Conservation (phyloP, 1,140 invertebrate species). For the Bombus superbus region DNA sequence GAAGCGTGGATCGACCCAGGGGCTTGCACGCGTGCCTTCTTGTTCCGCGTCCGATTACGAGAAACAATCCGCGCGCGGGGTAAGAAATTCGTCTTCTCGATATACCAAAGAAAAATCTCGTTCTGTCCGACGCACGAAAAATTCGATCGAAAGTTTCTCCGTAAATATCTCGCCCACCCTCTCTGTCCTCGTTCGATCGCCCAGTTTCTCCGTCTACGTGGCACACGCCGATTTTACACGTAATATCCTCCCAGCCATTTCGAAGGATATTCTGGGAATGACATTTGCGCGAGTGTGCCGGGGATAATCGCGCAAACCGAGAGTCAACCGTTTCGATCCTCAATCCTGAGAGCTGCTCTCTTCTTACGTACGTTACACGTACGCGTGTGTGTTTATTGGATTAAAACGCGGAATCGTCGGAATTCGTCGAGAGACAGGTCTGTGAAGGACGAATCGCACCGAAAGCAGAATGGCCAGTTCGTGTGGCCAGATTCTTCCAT, state of each 20-base stretch:
- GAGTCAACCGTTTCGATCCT: neutral
- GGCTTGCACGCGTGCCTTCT: neutral
- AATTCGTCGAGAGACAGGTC: too few species aligned
- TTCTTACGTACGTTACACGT: neutral
- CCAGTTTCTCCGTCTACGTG: neutral
- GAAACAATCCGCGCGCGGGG: neutral
- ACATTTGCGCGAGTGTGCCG: neutral
- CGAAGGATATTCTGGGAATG: neutral
- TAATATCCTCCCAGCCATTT: neutral
- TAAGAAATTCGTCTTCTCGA: neutral
- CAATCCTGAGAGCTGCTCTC: neutral
- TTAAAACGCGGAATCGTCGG: too few species aligned
- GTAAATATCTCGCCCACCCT: neutral
- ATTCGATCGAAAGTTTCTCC: neutral
- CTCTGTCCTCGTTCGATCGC: neutral
- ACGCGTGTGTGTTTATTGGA: too few species aligned
- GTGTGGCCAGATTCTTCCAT: too few species aligned
- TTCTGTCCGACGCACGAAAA: neutral
- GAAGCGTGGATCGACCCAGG: constrained; percentile 47
- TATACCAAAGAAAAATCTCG: neutral
- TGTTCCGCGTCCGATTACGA: constrained; percentile 46
- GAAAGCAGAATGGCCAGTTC: too few species aligned
- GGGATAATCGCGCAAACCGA: too few species aligned
- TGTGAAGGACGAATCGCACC: too few species aligned
- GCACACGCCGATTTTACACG: neutral